Percentiles rank a stretch among this genome's conserved stretches.
These are phyloP conservation scores for Campoletis sonorensis DNA, from an alignment of 1,140 invertebrate species.

Conservation along the genomic window DNA sequence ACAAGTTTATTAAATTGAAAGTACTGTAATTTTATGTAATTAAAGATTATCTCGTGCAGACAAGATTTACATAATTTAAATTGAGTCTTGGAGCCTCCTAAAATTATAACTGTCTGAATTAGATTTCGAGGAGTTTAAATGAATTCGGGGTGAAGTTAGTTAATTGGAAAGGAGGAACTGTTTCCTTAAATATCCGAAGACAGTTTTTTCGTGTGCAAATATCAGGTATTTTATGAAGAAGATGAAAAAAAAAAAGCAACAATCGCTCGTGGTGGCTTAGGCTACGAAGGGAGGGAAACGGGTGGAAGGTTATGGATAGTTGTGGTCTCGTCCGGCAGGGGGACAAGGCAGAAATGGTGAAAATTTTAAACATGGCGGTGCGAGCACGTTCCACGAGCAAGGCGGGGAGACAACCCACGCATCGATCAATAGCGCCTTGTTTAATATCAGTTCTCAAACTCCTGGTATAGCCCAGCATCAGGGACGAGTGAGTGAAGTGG, in stretches of 20 bases:
- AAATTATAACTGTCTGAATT: neutral
- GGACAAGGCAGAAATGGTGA: conserved; percentile 57
- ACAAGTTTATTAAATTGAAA: too few species aligned
- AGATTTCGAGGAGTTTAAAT: too few species aligned
- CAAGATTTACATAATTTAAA: conserved; percentile 4
- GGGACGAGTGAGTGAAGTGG: conserved; percentile 47
- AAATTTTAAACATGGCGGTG: conserved; percentile 77
- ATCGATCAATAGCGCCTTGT: conserved; percentile 76
- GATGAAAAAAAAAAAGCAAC: neutral
- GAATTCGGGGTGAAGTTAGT: too few species aligned
- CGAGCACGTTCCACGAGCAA: conserved; percentile 61
- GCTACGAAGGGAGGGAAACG: conserved; percentile 4
- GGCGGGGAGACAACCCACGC: conserved; percentile 60
- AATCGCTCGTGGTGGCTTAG: neutral
- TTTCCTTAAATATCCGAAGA: too few species aligned
- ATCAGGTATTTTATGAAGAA: neutral
- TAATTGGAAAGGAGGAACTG: too few species aligned
- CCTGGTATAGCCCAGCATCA: conserved; percentile 63
- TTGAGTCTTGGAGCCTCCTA: neutral
- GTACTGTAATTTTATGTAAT: too few species aligned
- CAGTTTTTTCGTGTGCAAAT: too few species aligned
- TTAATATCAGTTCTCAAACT: conserved; percentile 76
- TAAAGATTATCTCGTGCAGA: too few species aligned
- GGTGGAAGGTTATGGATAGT: conserved; percentile 6
- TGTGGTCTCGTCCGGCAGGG: conserved; percentile 24